phyloP scores from a whole-genome alignment of 2,113 vertebrate species.

The Pygoscelis antarcticus region DNA sequence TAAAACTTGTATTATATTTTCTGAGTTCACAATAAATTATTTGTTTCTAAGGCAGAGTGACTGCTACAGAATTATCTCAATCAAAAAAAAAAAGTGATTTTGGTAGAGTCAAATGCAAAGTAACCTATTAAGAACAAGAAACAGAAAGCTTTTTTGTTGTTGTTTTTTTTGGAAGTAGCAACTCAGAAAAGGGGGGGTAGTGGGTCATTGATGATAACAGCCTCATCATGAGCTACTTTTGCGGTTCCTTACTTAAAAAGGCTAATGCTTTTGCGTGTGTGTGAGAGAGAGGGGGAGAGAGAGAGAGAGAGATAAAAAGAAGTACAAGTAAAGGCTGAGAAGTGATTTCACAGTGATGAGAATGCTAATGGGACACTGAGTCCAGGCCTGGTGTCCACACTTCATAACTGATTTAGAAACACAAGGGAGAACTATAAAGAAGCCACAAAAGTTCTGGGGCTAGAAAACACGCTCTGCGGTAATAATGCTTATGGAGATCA shows the following conservation, averaged over 20 bases:
- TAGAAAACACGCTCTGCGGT: neutral
- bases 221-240: neutral
- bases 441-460: neutral
- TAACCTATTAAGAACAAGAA: neutral
- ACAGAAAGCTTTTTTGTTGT: neutral
- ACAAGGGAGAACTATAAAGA: neutral
- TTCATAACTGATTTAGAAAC: neutral
- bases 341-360: neutral
- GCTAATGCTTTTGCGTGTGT: neutral
- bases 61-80: neutral
- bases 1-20: neutral
- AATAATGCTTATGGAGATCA: neutral
- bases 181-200: neutral
- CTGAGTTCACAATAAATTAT: neutral
- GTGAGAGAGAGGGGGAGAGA: neutral
- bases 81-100: neutral
- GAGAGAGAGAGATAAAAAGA: neutral
- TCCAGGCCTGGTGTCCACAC: neutral
- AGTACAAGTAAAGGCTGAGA: neutral
- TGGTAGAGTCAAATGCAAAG: neutral
- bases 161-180: neutral
- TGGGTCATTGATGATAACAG: neutral
- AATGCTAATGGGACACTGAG: neutral
- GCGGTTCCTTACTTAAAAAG: neutral
- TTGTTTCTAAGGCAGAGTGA: neutral